Conservation (phyloP, 2,113 vertebrate genomes). For the Lampris megalopsis region DNA sequence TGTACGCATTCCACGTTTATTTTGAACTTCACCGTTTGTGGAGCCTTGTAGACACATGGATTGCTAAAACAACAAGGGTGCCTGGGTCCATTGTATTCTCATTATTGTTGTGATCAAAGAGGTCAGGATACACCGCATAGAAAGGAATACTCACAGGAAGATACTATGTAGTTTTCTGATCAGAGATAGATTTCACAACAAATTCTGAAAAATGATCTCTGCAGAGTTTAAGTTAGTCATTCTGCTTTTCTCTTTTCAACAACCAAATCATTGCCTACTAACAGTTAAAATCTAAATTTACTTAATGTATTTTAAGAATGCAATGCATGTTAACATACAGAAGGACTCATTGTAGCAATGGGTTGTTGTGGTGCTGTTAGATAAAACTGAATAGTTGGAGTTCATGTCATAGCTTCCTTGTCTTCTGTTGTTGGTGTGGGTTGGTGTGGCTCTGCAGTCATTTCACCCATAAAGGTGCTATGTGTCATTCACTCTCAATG, state of each 20-base stretch:
- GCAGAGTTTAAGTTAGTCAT: conserved; percentile 7
- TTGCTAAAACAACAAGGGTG: not conserved
- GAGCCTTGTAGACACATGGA: not conserved
- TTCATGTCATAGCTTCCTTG: not conserved
- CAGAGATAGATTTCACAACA: conserved; percentile 16
- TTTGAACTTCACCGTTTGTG: conserved; percentile 13
- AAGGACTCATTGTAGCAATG: not conserved
- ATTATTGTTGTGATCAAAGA: not conserved
- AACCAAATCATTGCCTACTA: conserved; percentile 28
- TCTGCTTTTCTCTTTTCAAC: conserved; percentile 48
- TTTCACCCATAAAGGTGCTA: conserved; percentile 1
- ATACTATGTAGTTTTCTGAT: conserved; percentile 11
- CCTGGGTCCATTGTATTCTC: not conserved
- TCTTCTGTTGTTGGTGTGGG: not conserved
- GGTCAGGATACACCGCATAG: not conserved
- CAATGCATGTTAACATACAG: conserved; percentile 47
- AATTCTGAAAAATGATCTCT: conserved; percentile 16
- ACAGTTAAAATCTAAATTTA: conserved; percentile 53
- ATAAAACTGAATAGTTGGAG: not conserved
- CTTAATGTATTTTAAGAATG: conserved; percentile 46
- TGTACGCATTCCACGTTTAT: conserved; percentile 6
- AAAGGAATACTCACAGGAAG: not conserved
- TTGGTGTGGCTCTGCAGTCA: not conserved
- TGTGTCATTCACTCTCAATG: not conserved
- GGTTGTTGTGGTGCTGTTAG: conserved; percentile 3